Percentiles rank a stretch among this genome's conserved stretches.
phyloP scores from a whole-genome alignment of 2,113 vertebrate genomes.

The Rhinolophus ferrumequinum region DNA sequence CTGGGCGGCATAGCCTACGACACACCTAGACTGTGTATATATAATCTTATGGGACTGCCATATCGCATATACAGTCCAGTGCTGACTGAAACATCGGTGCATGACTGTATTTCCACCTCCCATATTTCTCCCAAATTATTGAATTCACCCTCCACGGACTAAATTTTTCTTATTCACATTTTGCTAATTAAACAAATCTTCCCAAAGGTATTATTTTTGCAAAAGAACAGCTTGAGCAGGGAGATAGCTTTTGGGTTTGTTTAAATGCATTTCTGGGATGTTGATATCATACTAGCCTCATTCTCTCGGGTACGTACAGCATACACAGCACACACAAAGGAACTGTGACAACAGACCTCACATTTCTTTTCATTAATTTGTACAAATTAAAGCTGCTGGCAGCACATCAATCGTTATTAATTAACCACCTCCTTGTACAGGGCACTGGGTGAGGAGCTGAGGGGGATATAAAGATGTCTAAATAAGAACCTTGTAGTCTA shows the following conservation, averaged over 20 bases:
- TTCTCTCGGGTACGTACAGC: background rate
- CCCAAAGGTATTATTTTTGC: background rate
- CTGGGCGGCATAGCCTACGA: too few species aligned
- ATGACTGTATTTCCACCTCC: background rate
- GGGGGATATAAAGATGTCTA: background rate
- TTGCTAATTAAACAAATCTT: background rate
- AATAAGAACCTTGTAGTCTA: conserved; percentile 1
- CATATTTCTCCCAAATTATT: background rate
- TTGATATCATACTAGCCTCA: background rate
- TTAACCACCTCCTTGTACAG: conserved; percentile 1
- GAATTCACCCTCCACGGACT: background rate
- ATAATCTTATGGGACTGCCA: background rate
- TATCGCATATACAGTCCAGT: background rate
- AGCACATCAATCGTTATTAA: background rate
- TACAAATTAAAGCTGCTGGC: conserved; percentile 57
- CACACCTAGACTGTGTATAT: background rate
- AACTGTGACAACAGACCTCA: background rate
- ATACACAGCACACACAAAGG: background rate
- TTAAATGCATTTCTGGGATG: background rate
- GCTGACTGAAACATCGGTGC: too few species aligned
- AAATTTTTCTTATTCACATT: background rate
- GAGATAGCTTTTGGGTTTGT: background rate
- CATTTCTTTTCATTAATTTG: conserved; percentile 39
- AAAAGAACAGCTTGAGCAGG: background rate
- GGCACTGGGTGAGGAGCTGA: background rate